These are phyloP conservation scores for Oligia latruncula DNA, from an alignment of 2,888 invertebrate genomes.

Conservation along the genomic window DNA sequence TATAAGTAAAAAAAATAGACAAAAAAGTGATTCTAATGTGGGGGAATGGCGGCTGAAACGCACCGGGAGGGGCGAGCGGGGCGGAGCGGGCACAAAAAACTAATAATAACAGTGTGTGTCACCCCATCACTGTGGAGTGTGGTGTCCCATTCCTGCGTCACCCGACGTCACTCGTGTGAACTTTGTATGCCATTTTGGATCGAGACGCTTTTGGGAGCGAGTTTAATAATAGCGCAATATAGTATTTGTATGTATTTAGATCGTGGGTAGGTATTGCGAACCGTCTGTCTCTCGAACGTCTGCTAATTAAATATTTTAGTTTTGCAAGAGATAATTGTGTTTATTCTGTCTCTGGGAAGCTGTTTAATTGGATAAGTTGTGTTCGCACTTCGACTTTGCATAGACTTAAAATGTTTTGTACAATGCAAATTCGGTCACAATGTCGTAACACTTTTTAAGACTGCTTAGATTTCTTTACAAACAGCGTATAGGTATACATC, in stretches of 20 bases:
- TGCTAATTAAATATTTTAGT: slow-evolving; percentile 54
- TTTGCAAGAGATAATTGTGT: slow-evolving; percentile 52
- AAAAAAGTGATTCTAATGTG: slow-evolving; percentile 84
- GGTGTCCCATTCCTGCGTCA: slow-evolving; percentile 81
- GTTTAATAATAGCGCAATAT: slow-evolving; percentile 65
- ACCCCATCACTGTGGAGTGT: slow-evolving; percentile 85
- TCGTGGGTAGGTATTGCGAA: slow-evolving; percentile 35
- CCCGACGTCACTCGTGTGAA: slow-evolving; percentile 81
- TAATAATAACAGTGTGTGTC: slow-evolving; percentile 89
- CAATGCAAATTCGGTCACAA: slow-evolving; percentile 28
- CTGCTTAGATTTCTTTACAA: neutral
- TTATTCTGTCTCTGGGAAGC: slow-evolving; percentile 33
- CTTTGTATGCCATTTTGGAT: slow-evolving; percentile 81
- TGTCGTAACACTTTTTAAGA: slow-evolving; percentile 2
- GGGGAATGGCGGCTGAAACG: slow-evolving; percentile 83
- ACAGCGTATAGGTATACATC: neutral
- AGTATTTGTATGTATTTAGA: slow-evolving; percentile 57
- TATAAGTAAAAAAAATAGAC: slow-evolving; percentile 75
- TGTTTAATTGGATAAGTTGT: slow-evolving; percentile 58
- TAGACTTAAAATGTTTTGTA: slow-evolving; percentile 45
- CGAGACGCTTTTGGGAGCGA: slow-evolving; percentile 68
- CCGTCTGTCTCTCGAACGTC: slow-evolving; percentile 38
- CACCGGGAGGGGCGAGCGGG: slow-evolving; percentile 76
- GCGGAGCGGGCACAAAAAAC: slow-evolving; percentile 87
- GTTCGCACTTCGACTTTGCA: slow-evolving; percentile 42